Conservation (phyloP, 2,888 invertebrate species). For the Julus scanicus region DNA sequence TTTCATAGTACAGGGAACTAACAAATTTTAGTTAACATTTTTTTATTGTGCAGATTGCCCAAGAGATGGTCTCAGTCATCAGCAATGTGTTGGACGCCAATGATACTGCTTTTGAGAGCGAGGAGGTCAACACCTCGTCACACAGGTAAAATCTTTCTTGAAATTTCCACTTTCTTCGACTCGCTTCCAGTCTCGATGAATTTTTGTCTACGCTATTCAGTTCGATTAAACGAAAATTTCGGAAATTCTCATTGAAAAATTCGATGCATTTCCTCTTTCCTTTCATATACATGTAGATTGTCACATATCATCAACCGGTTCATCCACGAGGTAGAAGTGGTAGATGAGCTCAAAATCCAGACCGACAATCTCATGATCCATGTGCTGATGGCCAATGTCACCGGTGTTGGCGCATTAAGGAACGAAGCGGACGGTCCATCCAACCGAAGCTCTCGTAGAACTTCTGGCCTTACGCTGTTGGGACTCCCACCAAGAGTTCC, state of each 20-base stretch:
- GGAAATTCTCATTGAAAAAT: too few relatives aligned
- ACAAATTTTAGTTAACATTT: too few relatives aligned
- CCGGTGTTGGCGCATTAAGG: not conserved
- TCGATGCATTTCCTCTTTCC: too few relatives aligned
- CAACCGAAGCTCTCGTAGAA: not conserved
- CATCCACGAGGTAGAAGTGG: constrained; percentile 59
- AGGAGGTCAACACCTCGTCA: constrained; percentile 61
- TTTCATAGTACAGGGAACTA: too few relatives aligned
- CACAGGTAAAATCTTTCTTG: constrained; percentile 61
- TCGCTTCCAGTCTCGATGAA: too few relatives aligned
- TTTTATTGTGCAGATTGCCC: constrained; percentile 62
- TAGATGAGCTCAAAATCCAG: constrained; percentile 8
- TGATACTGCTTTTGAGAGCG: constrained; percentile 62
- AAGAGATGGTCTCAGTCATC: constrained; percentile 62
- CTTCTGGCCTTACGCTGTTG: not conserved
- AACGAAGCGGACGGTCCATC: not conserved
- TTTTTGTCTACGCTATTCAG: too few relatives aligned
- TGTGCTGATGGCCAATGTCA: constrained; percentile 17
- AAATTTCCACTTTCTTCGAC: too few relatives aligned
- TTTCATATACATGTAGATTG: too few relatives aligned
- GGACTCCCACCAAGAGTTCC: not conserved
- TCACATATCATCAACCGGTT: constrained; percentile 60
- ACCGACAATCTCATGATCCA: constrained; percentile 14
- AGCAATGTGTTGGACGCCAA: constrained; percentile 64
- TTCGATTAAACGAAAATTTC: too few relatives aligned